Base-by-base conservation (phyloP, 2,797 vertebrate genomes). In the Hippoglossus hippoglossus region DNA sequence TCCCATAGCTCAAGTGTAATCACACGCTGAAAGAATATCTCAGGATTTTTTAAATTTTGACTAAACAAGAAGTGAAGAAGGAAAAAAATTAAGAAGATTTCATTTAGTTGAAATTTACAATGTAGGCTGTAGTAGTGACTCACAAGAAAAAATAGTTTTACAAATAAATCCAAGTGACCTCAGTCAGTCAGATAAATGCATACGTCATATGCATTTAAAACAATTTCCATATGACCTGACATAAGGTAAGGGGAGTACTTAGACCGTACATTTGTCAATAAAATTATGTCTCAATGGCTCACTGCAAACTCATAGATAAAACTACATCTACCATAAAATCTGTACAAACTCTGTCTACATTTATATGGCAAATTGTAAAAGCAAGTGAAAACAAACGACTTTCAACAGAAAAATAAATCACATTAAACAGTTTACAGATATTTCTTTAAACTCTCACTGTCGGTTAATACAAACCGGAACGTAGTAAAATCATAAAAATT, bases 321-420 rank as follows among this genome's bases (percentile, higher is more conserved):
- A 89, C 90, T 89, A 91, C 85, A 87, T 87, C 87, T 87, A 92
- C 83, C 79, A 76, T 91, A 85, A 87, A 90, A 89, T 91, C 85
- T 93, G 93, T 92, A 92, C 91, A 94, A 90, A 89, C 79, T 77
- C 73, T 84, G 69, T 92, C 91, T 84, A 91, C 86, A 84, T 79
- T 69, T 73, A 86, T 83, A 90, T 89, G 91, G 89, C 89, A 79
- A 92, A 71, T 88, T 87, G 87, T 89, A 77, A 84, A 82, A 91
- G 86, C 84, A 67, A 71, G 70, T 78, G 70, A 80, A 58, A 87
- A 85, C 50, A 46, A 74, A 73, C 47, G 67, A 80, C 74, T 76
- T 80, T 75, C 59, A 81, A 83, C 55, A 73, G 63, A 78, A 87
- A 83, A 90, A 88, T 59, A 82, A 72, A 85, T 91, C 87, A 91